phyloP scores from a whole-genome alignment of 2,113 vertebrate genomes.

The Rhinopomastus cyanomelas region DNA sequence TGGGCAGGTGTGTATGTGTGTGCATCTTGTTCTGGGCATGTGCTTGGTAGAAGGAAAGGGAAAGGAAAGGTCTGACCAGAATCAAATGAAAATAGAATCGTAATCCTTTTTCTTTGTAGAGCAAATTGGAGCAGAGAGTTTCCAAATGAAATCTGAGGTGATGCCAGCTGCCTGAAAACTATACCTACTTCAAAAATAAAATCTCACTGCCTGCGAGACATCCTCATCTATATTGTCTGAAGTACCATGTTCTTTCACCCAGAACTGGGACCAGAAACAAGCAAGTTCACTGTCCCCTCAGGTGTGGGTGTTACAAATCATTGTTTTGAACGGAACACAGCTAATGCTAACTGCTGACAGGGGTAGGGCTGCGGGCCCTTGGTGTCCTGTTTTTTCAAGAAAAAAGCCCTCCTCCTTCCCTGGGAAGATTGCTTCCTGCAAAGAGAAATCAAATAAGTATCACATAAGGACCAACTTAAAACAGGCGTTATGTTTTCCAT shows the following conservation, averaged over 20 bases:
- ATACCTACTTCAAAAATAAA: conserved; percentile 49
- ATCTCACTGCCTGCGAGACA: not conserved
- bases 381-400: not conserved
- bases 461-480: not conserved
- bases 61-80: conserved; percentile 7
- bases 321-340: not conserved
- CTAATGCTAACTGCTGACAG: not conserved
- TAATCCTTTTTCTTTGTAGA: conserved; percentile 25
- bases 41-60: not conserved
- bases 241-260: not conserved
- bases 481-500: not conserved
- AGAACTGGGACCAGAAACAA: not conserved
- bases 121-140: conserved; percentile 39
- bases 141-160: conserved; percentile 55
- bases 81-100: conserved; percentile 27
- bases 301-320: not conserved
- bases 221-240: not conserved
- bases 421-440: not conserved
- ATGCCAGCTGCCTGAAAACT: conserved; percentile 42
- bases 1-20: not conserved
- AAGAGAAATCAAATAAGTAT: not conserved
- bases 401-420: not conserved
- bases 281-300: not conserved
- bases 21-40: not conserved
- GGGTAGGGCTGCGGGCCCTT: not conserved